Evolutionary conservation across 2,888 invertebrate species (phyloP).

Genomic region (Temnothorax unifasciatus): DNA sequence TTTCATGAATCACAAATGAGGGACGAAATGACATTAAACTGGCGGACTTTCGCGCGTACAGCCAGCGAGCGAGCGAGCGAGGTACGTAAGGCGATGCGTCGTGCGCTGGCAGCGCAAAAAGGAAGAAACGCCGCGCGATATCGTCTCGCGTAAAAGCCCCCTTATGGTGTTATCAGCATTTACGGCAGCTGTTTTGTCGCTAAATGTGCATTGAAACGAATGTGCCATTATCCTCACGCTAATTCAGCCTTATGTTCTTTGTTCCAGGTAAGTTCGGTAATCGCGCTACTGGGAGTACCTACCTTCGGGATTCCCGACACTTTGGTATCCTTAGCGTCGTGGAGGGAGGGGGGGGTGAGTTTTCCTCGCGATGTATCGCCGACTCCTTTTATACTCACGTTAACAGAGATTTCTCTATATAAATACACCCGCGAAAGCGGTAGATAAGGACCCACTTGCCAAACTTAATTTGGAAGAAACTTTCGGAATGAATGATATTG

Average conservation of each 20-base stretch:
- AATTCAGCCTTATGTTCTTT: slow-evolving; percentile 69
- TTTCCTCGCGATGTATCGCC: slow-evolving; percentile 28
- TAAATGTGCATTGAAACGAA: slow-evolving; percentile 50
- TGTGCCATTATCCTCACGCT: slow-evolving; percentile 52
- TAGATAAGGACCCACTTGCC: slow-evolving; percentile 39
- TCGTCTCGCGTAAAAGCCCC: slow-evolving; percentile 51
- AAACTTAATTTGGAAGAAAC: slow-evolving; percentile 53
- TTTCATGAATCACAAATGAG: slow-evolving; percentile 82
- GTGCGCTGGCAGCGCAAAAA: slow-evolving; percentile 55
- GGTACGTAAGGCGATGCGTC: slow-evolving; percentile 69
- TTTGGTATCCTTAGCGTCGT: slow-evolving; percentile 31
- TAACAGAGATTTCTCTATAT: slow-evolving; percentile 28
- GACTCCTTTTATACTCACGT: slow-evolving; percentile 24
- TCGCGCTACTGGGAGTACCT: slow-evolving; percentile 53
- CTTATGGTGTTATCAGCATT: slow-evolving; percentile 42
- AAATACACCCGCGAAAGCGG: slow-evolving; percentile 31
- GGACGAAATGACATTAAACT: slow-evolving; percentile 79
- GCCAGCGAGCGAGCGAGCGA: slow-evolving; percentile 60
- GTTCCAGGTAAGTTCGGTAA: slow-evolving; percentile 74
- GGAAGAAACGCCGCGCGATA: slow-evolving; percentile 40
- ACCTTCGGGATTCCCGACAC: slow-evolving; percentile 10
- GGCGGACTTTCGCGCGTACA: slow-evolving; percentile 76
- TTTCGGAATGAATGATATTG: slow-evolving; percentile 44
- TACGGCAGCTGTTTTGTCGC: slow-evolving; percentile 55
- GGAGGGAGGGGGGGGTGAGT: slow-evolving; percentile 35